These are phyloP conservation scores for Ladona fulva DNA, from an alignment of 1,140 invertebrate genomes.

Conservation along the genomic window DNA sequence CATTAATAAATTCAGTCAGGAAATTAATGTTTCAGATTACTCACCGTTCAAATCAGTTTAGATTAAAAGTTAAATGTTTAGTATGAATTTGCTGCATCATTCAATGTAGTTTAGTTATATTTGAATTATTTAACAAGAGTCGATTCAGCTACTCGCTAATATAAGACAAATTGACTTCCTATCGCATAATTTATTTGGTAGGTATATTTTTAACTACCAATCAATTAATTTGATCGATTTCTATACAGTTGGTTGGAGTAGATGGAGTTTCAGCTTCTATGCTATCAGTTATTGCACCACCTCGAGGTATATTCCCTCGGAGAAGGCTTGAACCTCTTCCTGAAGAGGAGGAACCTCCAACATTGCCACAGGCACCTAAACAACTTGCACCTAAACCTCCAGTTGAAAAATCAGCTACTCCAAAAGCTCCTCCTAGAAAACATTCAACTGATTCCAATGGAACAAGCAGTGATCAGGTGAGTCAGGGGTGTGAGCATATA, in stretches of 20 bases:
- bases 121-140: too few species aligned
- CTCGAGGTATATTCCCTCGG: constrained; percentile 31
- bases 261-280: neutral
- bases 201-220: too few species aligned
- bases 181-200: too few species aligned
- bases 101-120: too few species aligned
- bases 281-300: neutral
- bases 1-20: too few species aligned
- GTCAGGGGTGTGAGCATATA: neutral
- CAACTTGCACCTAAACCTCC: neutral
- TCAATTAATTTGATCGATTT: too few species aligned
- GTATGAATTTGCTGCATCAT: too few species aligned
- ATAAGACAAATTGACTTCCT: too few species aligned
- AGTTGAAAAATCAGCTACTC: neutral
- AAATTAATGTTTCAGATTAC: too few species aligned
- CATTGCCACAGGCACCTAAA: neutral
- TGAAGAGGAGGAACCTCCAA: constrained; percentile 36
- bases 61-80: too few species aligned
- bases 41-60: too few species aligned
- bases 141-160: too few species aligned
- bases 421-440: neutral
- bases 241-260: neutral
- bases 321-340: constrained; percentile 36
- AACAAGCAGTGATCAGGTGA: constrained; percentile 3
- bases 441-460: neutral